Conservation (phyloP, 2,113 vertebrate genomes). For the Chamaetylas fuelleborni region DNA sequence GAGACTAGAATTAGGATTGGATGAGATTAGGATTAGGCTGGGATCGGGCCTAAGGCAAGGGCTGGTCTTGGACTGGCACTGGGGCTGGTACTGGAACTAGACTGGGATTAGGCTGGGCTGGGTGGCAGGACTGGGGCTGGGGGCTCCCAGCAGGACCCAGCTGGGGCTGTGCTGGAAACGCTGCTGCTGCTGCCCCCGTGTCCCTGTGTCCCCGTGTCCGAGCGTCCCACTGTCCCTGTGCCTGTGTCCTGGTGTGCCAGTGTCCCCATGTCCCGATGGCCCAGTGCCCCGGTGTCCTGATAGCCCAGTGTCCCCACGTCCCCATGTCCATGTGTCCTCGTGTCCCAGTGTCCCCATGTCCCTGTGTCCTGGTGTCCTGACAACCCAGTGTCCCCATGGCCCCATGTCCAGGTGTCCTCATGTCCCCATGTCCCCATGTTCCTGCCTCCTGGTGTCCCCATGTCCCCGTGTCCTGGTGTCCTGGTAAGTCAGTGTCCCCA, state of each 20-base stretch:
- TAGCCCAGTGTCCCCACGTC: no score
- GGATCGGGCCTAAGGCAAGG: neutral
- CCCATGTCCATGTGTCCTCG: accelerated
- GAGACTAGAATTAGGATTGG: no score
- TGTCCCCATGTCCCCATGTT: no score
- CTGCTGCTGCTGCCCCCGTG: neutral
- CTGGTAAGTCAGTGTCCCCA: neutral
- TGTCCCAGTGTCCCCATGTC: neutral
- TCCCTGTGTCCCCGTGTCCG: no score
- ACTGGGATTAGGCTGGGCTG: neutral
- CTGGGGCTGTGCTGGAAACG: neutral
- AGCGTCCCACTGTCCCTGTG: no score
- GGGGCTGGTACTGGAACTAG: neutral
- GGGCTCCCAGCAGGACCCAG: neutral
- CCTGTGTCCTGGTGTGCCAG: neutral
- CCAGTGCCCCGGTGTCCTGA: neutral
- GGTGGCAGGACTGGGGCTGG: neutral
- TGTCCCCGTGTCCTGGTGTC: neutral
- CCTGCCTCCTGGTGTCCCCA: no score
- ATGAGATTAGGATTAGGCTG: neutral
- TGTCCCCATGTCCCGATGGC: accelerated
- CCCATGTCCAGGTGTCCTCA: neutral
- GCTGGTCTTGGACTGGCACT: neutral
- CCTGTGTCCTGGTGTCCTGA: no score
- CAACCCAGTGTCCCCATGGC: no score